These are phyloP conservation scores for Borostomias antarcticus DNA, from an alignment of 2,797 vertebrate species.

Conservation along the genomic window DNA sequence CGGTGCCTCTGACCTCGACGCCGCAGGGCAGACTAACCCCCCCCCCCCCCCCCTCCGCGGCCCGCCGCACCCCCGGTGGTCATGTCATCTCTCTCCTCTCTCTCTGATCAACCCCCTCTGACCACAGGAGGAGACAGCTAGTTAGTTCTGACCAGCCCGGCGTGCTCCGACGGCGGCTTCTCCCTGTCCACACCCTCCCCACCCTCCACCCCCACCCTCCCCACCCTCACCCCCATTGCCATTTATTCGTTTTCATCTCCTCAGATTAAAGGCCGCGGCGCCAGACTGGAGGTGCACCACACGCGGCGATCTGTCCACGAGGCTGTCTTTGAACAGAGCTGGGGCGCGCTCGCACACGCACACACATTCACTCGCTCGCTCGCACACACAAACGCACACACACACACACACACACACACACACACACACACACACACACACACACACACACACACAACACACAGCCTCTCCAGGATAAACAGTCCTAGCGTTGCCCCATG, in stretches of 20 bases:
- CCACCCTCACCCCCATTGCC: neutral
- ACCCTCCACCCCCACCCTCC: neutral
- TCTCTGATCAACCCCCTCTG: too few relatives aligned
- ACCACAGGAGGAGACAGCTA: too few relatives aligned
- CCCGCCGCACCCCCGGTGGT: too few relatives aligned
- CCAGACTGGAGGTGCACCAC: slow-evolving; percentile 67
- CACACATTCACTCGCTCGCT: too few relatives aligned
- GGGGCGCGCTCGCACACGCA: slow-evolving; percentile 40
- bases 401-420: slow-evolving; percentile 22
- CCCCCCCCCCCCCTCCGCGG: too few relatives aligned
- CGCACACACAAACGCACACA: too few relatives aligned
- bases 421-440: slow-evolving; percentile 21
- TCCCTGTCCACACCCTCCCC: neutral
- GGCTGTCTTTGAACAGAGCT: slow-evolving; percentile 72
- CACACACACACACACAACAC: too few relatives aligned
- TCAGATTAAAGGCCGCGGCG: slow-evolving; percentile 70
- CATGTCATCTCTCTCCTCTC: too few relatives aligned
- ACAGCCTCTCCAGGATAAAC: slow-evolving; percentile 29
- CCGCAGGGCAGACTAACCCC: too few relatives aligned
- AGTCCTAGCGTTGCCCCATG: slow-evolving; percentile 1
- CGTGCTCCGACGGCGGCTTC: too few relatives aligned
- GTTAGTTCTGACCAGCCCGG: too few relatives aligned
- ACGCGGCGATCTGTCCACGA: slow-evolving; percentile 71
- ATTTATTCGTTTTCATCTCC: slow-evolving; percentile 42
- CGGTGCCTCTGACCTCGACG: too few relatives aligned